phyloP scores from a whole-genome alignment of 1,140 invertebrate species.

The Tetragonula clypearis region DNA sequence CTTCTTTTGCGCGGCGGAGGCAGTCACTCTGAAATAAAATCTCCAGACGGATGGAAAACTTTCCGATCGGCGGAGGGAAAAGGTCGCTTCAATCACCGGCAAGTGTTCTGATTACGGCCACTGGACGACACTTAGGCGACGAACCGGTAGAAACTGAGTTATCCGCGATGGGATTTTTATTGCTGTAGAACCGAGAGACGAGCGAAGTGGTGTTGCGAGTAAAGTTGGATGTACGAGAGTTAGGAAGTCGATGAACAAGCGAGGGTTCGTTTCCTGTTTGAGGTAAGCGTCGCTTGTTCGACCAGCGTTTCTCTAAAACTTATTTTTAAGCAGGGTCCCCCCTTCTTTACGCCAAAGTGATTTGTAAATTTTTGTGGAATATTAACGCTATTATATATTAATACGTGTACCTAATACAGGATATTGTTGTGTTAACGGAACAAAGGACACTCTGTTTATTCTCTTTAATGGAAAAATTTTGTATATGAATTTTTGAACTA shows the following conservation, averaged over 20 bases:
- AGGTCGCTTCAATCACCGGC: background rate
- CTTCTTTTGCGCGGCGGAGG: constrained; percentile 23
- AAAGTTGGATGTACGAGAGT: background rate
- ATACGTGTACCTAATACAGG: too few relatives aligned
- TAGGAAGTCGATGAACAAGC: background rate
- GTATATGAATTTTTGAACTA: too few relatives aligned
- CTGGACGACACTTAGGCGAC: background rate
- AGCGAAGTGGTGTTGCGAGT: too few relatives aligned
- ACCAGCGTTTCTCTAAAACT: too few relatives aligned
- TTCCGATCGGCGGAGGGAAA: constrained; percentile 23
- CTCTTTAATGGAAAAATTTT: too few relatives aligned
- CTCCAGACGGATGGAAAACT: constrained; percentile 26
- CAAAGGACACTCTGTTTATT: too few relatives aligned
- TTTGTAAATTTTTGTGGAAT: background rate
- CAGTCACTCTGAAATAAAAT: constrained; percentile 26
- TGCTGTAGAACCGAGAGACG: background rate
- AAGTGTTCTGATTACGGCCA: constrained; percentile 33
- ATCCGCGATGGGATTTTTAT: background rate
- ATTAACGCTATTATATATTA: background rate
- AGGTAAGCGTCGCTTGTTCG: background rate
- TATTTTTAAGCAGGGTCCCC: too few relatives aligned
- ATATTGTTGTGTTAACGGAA: too few relatives aligned
- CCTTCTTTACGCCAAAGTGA: too few relatives aligned
- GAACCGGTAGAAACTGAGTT: constrained; percentile 9
- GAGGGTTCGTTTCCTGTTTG: background rate